Base-by-base conservation (phyloP, 2,888 invertebrate species). In the Caenorhabditis sp. region DNA sequence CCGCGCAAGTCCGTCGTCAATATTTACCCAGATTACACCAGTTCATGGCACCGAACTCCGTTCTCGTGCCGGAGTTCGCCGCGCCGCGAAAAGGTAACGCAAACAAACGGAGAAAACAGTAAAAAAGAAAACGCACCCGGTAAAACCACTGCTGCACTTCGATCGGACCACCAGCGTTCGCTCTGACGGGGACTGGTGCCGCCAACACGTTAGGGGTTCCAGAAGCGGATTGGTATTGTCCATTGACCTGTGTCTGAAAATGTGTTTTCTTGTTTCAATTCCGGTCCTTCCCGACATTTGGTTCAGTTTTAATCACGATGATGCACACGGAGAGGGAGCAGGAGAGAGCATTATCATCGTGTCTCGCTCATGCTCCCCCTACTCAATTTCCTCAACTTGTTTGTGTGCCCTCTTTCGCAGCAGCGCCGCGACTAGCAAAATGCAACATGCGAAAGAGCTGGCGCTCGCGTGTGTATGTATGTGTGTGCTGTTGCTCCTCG, bases 1-100 rank as follows among this genome's bases (percentile, higher is more conserved):
- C 61, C n/a, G 32, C 56, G 55, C 55, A 24, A 48, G n/a, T 8
- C 9, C 22, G n/a, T n/a, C 50, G 59, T 70, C 52, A 70, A 70
- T 70, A 70, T 70, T 70, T 52, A 39, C 59, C 22, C 45, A 61
- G 59, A 37, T 59, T 59, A 59, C 70, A 59, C 50, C 45, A 66
- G 58, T 58, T 68, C 58, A 39, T 53, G 37, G 53, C 53, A 68
- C 50, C 68, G 58, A 68, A 68, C 68, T 68, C 55, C 58, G 66
- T 66, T 66, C 41, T 43, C 48, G 20, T 22, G n/a, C 56, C 24
- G 55, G 56, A 56, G 56, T 56, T 66, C 55, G 48, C 13, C 43
- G 30, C 43, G 39, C n/a, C n/a, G 35, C 6, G 53, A 59, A 59
- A 59, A 59, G 59, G 50, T 41, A 61, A 43, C 53, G 37, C 35